These are phyloP conservation scores for Polyommatus icarus DNA, from an alignment of 2,888 invertebrate genomes.

Conservation along the genomic window DNA sequence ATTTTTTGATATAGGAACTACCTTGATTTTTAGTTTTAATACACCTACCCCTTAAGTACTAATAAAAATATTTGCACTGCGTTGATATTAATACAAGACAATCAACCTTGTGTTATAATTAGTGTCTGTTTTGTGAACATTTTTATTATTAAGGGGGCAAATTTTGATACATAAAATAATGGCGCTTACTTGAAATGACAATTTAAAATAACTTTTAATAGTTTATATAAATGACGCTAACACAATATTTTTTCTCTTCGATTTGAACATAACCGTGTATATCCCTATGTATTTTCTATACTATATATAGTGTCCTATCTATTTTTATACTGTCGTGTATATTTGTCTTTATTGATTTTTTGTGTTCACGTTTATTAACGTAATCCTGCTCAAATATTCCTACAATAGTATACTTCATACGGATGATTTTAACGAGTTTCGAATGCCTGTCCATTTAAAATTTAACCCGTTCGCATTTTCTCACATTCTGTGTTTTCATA, in stretches of 20 bases:
- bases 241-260: neutral
- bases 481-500: slow-evolving; percentile 25
- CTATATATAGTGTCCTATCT: neutral
- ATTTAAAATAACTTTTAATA: neutral
- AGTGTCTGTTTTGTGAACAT: neutral
- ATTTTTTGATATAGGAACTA: neutral
- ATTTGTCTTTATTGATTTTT: neutral
- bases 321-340: slow-evolving; percentile 16
- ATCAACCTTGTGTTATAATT: neutral
- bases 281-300: neutral
- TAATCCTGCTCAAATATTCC: neutral
- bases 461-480: slow-evolving; percentile 6
- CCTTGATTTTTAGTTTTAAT: neutral
- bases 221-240: neutral
- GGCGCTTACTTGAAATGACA: neutral
- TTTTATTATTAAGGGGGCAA: neutral
- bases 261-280: neutral
- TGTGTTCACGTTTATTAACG: slow-evolving; percentile 28
- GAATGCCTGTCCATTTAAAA: neutral
- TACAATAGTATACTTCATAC: neutral
- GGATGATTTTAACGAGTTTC: slow-evolving; percentile 1
- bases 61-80: neutral
- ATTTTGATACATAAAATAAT: neutral
- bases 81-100: neutral
- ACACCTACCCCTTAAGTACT: neutral